Conservation (phyloP, 30 jellyfish, hydroid and myxozoan genomes). For the Chironex yamaguchii region DNA sequence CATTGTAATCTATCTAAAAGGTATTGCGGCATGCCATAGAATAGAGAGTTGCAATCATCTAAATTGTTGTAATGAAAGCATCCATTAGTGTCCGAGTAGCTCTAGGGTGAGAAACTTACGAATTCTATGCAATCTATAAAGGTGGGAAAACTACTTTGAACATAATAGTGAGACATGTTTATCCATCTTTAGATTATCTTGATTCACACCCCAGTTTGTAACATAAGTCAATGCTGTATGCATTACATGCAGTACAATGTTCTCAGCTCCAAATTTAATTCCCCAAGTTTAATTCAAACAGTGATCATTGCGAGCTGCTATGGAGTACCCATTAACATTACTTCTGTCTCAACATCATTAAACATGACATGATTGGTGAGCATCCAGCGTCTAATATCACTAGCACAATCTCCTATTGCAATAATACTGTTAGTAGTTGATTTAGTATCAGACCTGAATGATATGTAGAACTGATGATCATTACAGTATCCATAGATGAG, state of each 20-base stretch:
- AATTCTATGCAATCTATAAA: constrained; percentile 42
- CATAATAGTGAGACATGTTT: constrained; percentile 37
- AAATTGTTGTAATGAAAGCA: constrained; percentile 35
- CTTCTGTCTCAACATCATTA: constrained; percentile 42
- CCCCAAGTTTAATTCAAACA: constrained; percentile 41
- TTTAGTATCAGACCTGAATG: constrained; percentile 20
- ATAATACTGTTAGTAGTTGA: neutral
- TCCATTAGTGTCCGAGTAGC: neutral
- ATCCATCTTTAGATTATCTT: constrained; percentile 39
- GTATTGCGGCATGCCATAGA: constrained; percentile 67
- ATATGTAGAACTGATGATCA: constrained; percentile 53
- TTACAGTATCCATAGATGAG: constrained; percentile 45
- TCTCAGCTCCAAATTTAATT: constrained; percentile 56
- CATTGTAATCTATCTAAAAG: constrained; percentile 34
- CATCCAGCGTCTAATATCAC: too few species aligned
- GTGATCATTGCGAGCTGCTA: constrained; percentile 64
- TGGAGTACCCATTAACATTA: constrained; percentile 54
- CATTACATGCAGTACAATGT: too few species aligned
- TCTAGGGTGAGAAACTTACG: neutral
- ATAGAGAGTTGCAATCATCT: constrained; percentile 52
- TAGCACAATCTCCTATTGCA: constrained; percentile 24
- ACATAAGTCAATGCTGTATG: constrained; percentile 18
- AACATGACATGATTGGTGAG: constrained; percentile 31
- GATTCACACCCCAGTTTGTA: constrained; percentile 56
- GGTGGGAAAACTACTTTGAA: constrained; percentile 9